Evolutionary conservation across 1,140 invertebrate genomes (phyloP).

Genomic region (Antheraea pernyi): DNA sequence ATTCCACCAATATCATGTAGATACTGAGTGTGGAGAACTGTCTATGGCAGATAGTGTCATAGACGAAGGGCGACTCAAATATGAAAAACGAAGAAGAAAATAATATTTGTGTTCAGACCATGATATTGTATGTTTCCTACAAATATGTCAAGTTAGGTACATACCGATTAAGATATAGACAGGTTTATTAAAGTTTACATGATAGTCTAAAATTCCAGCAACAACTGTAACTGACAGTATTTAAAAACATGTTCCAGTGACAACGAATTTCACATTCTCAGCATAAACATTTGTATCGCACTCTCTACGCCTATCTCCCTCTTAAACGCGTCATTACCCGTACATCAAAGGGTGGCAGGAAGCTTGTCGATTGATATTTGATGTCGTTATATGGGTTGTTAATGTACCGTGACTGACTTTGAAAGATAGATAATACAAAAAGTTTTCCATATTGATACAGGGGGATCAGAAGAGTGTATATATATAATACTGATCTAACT

Average conservation of each 20-base stretch:
- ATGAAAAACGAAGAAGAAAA: too few species aligned
- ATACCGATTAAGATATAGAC: too few species aligned
- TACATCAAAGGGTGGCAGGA: conserved; percentile 38
- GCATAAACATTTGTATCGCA: not conserved
- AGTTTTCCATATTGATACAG: not conserved
- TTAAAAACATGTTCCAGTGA: not conserved
- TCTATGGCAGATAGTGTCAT: too few species aligned
- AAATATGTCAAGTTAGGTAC: too few species aligned
- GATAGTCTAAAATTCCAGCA: too few species aligned
- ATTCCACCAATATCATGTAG: too few species aligned
- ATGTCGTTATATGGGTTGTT: conserved; percentile 43
- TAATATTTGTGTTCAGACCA: too few species aligned
- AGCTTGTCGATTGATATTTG: conserved; percentile 45
- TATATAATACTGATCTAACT: not conserved
- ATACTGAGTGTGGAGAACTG: too few species aligned
- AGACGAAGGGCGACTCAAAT: too few species aligned
- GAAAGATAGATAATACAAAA: not conserved
- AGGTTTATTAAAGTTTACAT: too few species aligned
- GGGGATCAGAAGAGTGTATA: not conserved
- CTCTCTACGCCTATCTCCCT: conserved; percentile 16
- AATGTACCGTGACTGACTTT: conserved; percentile 44
- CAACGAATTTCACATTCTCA: not conserved
- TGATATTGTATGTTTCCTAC: too few species aligned
- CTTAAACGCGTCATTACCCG: conserved; percentile 42
- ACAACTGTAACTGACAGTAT: too few species aligned